These are phyloP conservation scores for Tetragonula clypearis DNA, from an alignment of 1,140 invertebrate genomes.

Conservation along the genomic window DNA sequence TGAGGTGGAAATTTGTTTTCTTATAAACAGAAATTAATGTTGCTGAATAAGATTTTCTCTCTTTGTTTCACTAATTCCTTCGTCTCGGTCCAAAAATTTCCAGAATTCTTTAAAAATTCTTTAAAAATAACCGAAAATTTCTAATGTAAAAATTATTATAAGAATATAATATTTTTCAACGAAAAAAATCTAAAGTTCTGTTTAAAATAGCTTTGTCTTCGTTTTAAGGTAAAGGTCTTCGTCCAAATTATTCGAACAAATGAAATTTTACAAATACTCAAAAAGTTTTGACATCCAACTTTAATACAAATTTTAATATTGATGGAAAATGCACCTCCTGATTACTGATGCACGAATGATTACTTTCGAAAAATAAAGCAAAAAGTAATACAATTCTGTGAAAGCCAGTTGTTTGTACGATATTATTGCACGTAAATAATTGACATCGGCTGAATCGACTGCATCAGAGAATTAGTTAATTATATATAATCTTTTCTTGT, in stretches of 20 bases:
- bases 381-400: constrained; percentile 44
- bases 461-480: constrained; percentile 54
- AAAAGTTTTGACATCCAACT: background rate
- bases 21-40: background rate
- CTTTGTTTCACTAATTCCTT: background rate
- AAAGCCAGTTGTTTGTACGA: constrained; percentile 49
- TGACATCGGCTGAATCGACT: constrained; percentile 56
- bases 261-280: background rate
- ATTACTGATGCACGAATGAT: background rate
- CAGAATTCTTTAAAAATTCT: background rate
- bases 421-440: constrained; percentile 43
- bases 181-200: background rate
- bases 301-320: background rate
- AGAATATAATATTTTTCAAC: background rate
- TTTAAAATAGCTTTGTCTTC: no score
- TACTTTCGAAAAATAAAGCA: constrained; percentile 3
- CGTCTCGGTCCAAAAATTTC: background rate
- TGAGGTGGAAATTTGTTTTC: background rate
- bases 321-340: background rate
- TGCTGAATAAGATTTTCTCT: background rate
- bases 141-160: background rate
- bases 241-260: background rate
- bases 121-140: background rate
- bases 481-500: constrained; percentile 22
- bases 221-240: no score